phyloP scores from a whole-genome alignment of 2,888 invertebrate species.

The Coelogynopora nodosa region DNA sequence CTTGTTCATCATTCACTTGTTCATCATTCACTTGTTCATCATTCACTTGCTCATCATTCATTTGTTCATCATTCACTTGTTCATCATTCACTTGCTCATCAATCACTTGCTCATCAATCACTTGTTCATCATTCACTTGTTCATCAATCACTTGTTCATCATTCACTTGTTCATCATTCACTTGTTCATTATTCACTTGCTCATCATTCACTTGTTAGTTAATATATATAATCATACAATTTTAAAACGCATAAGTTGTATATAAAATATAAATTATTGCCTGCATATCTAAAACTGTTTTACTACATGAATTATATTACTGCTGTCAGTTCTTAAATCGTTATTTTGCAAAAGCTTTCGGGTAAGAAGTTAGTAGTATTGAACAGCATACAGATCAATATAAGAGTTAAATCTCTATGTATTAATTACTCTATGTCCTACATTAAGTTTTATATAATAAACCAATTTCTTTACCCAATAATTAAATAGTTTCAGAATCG shows the following conservation, averaged over 20 bases:
- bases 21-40: no score
- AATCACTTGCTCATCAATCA: no score
- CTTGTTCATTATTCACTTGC: no score
- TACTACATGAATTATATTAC: neutral
- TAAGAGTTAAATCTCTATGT: neutral
- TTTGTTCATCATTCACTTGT: no score
- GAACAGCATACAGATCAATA: neutral
- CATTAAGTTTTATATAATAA: neutral
- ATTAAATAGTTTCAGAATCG: neutral
- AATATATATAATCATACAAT: neutral
- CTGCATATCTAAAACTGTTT: neutral
- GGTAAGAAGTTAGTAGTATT: neutral
- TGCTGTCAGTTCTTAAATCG: neutral
- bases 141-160: no score
- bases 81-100: no score
- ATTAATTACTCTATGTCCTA: neutral
- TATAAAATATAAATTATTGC: neutral
- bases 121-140: no score
- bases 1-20: no score
- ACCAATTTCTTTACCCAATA: neutral
- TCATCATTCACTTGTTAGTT: no score
- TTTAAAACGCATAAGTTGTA: neutral
- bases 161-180: no score
- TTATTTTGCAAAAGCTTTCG: neutral
- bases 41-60: no score